A percentile compares a stretch with the other conserved stretches of the same genome.
These are phyloP conservation scores for Linyphia triangularis DNA, from an alignment of 2,888 invertebrate species.

Conservation along the genomic window DNA sequence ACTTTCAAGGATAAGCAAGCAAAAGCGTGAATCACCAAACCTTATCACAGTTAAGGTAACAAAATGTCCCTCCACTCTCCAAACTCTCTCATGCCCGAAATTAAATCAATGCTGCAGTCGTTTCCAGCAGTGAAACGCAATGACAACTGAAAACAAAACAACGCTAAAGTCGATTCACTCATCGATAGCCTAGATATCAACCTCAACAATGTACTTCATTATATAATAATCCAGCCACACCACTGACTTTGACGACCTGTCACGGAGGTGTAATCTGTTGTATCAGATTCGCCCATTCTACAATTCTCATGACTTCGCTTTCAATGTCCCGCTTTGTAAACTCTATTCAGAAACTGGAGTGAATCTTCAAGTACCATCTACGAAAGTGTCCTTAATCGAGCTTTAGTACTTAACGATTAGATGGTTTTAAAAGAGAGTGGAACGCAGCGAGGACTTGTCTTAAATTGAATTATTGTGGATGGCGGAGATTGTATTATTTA, in stretches of 20 bases:
- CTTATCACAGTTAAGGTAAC: too few relatives aligned
- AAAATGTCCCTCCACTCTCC: too few relatives aligned
- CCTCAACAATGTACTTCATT: constrained; percentile 11
- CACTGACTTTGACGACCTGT: constrained; percentile 20
- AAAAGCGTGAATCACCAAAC: too few relatives aligned
- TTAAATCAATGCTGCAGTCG: neutral
- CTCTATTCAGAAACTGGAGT: neutral
- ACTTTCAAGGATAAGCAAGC: too few relatives aligned
- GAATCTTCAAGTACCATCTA: too few relatives aligned
- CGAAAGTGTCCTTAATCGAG: neutral
- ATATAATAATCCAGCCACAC: neutral
- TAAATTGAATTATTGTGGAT: too few relatives aligned
- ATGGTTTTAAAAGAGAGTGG: neutral
- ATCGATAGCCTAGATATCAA: constrained; percentile 33
- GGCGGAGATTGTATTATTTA: too few relatives aligned
- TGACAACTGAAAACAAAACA: neutral
- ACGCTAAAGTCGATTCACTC: neutral
- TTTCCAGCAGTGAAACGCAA: neutral
- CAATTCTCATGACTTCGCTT: neutral
- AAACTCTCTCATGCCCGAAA: too few relatives aligned
- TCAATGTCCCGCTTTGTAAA: neutral
- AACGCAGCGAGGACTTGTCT: too few relatives aligned
- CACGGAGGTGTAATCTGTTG: constrained; percentile 14
- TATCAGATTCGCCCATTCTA: neutral
- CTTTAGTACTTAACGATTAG: neutral